Percentiles rank a stretch among this genome's conserved stretches.
These are phyloP conservation scores for Celastrina argiolus DNA, from an alignment of 2,888 invertebrate genomes.

Conservation along the genomic window DNA sequence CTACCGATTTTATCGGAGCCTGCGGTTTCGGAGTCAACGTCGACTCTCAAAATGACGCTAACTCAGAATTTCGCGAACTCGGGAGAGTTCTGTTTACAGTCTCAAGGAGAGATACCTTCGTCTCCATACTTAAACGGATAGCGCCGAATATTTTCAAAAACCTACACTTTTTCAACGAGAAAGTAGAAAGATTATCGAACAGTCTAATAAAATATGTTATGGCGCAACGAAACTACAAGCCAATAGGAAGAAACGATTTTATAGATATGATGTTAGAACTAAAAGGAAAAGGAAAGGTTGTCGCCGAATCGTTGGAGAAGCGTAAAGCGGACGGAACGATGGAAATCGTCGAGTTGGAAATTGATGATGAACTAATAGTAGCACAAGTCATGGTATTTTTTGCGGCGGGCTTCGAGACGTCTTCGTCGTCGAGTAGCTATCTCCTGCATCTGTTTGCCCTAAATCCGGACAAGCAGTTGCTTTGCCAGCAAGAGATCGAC, in stretches of 20 bases:
- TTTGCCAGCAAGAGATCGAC: conserved; percentile 56
- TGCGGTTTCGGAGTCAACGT: conserved; percentile 48
- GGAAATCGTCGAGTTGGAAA: conserved; percentile 43
- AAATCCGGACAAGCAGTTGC: conserved; percentile 53
- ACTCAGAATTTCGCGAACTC: conserved; percentile 42
- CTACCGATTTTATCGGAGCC: conserved; percentile 49
- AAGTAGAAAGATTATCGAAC: conserved; percentile 35
- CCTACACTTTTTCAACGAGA: conserved; percentile 34
- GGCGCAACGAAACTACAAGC: conserved; percentile 47
- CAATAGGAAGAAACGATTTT: conserved; percentile 46
- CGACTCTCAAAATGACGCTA: conserved; percentile 42
- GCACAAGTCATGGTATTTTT: conserved; percentile 59
- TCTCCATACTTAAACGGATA: not conserved
- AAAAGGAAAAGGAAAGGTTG: conserved; percentile 47
- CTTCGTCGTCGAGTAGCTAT: conserved; percentile 60
- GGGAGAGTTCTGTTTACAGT: conserved; percentile 20
- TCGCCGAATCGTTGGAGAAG: conserved; percentile 51
- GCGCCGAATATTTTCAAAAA: conserved; percentile 40
- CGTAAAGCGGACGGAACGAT: conserved; percentile 45
- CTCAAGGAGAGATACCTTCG: not conserved
- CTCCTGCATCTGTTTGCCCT: conserved; percentile 56
- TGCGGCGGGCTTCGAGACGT: conserved; percentile 66
- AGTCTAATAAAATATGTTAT: conserved; percentile 44
- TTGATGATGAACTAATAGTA: conserved; percentile 44
- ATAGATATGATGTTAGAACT: conserved; percentile 45